phyloP scores from a whole-genome alignment of 2,888 invertebrate species.

The Dromius quadrimaculatus region DNA sequence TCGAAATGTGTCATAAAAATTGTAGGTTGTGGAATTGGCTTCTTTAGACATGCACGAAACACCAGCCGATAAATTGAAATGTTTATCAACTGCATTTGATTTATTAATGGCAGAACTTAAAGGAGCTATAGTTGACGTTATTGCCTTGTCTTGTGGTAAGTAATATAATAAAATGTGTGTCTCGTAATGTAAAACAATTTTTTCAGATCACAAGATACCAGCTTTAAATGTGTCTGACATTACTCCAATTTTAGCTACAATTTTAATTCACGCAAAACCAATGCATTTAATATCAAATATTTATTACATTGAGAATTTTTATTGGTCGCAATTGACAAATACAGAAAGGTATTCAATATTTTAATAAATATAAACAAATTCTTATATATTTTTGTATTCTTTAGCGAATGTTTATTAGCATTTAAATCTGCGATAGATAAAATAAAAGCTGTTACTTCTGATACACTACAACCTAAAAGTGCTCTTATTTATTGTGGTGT shows the following conservation, averaged over 20 bases:
- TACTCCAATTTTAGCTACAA: constrained; percentile 64
- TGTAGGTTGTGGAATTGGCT: constrained; percentile 66
- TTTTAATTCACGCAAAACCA: constrained; percentile 66
- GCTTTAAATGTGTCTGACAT: constrained; percentile 63
- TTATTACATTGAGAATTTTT: constrained; percentile 65
- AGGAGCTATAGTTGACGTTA: constrained; percentile 64
- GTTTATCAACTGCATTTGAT: constrained; percentile 66
- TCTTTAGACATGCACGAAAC: constrained; percentile 64
- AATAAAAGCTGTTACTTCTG: constrained; percentile 54
- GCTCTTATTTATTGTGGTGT: constrained; percentile 57
- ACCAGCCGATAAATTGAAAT: constrained; percentile 66
- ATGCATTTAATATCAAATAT: constrained; percentile 66
- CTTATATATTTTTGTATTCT: not conserved
- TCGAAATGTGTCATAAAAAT: constrained; percentile 12
- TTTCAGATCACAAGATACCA: constrained; percentile 60
- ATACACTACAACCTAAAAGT: constrained; percentile 56
- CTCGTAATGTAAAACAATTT: not conserved
- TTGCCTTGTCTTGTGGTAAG: constrained; percentile 61
- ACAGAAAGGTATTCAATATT: constrained; percentile 56
- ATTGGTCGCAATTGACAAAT: constrained; percentile 59
- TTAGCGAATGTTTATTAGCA: constrained; percentile 54
- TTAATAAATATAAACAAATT: not conserved
- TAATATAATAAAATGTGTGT: too few relatives aligned
- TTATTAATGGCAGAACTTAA: constrained; percentile 67
- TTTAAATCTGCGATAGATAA: constrained; percentile 59